These are phyloP conservation scores for Trinorchestia longiramus DNA, from an alignment of 1,140 invertebrate genomes.

Conservation along the genomic window DNA sequence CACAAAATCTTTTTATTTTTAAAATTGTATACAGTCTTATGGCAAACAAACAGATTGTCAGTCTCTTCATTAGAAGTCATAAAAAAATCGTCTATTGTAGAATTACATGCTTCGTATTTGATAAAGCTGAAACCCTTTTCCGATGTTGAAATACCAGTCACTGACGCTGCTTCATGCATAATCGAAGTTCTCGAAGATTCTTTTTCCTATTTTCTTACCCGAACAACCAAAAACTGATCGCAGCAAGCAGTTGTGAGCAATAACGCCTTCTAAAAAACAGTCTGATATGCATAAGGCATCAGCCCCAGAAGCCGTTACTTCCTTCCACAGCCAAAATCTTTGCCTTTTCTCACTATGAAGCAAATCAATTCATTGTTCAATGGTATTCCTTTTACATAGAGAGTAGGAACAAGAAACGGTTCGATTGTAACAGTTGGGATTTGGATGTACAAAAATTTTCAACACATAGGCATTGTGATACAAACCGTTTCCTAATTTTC, in stretches of 20 bases:
- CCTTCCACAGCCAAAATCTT: not conserved
- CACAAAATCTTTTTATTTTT: not conserved
- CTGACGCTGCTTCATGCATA: not conserved
- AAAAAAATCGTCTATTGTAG: not conserved
- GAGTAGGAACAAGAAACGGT: not conserved
- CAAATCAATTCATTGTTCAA: not conserved
- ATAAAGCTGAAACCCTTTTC: not conserved
- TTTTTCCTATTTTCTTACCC: not conserved
- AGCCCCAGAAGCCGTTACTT: not conserved
- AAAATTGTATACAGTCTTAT: too few species aligned
- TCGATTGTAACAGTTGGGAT: not conserved
- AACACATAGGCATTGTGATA: not conserved
- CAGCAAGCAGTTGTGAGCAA: not conserved
- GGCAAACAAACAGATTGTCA: not conserved
- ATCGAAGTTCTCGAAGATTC: not conserved
- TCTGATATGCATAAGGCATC: not conserved
- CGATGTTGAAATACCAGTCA: not conserved
- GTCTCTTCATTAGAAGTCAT: not conserved
- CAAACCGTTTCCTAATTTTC: not conserved
- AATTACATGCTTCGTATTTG: not conserved
- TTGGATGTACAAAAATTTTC: not conserved
- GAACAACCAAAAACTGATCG: not conserved
- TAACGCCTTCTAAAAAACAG: not conserved
- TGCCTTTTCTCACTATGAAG: not conserved
- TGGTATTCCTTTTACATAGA: not conserved